Evolutionary conservation across 2,113 vertebrate genomes (phyloP).

Genomic region (Paedocypris sp.): DNA sequence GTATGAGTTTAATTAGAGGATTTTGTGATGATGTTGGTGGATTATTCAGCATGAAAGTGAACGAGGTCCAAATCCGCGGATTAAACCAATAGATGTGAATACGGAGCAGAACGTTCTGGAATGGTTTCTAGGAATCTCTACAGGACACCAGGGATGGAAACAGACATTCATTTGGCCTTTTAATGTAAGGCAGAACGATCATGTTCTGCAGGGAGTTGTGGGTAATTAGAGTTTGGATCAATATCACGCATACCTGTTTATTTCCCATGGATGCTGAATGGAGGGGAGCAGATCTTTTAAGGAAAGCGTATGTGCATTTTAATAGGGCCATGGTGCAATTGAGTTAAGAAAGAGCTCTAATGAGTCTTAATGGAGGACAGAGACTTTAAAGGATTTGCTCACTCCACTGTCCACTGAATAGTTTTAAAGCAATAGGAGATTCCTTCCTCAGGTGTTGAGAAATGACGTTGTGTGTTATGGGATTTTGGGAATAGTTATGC

Average conservation of each 20-base stretch:
- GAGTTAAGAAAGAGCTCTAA: no score
- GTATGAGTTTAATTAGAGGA: conserved; percentile 29
- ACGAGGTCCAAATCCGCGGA: conserved; percentile 42
- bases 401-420: no score
- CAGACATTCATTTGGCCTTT: conserved; percentile 43
- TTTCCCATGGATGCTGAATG: conserved; percentile 21
- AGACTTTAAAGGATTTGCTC: no score
- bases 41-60: conserved; percentile 35
- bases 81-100: conserved; percentile 40
- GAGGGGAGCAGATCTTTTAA: not conserved
- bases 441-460: not conserved
- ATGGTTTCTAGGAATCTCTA: conserved; percentile 28
- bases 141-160: conserved; percentile 21
- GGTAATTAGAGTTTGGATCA: conserved; percentile 52
- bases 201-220: conserved; percentile 35
- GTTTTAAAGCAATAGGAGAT: not conserved
- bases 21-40: conserved; percentile 36
- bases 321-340: no score
- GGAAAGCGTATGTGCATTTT: not conserved
- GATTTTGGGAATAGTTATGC: no score
- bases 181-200: conserved; percentile 39
- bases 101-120: conserved; percentile 27
- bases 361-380: no score
- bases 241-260: conserved; percentile 39
- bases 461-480: not conserved